These are phyloP conservation scores for Ancistrus triradiatus DNA, from an alignment of 2,113 vertebrate genomes.

Conservation along the genomic window DNA sequence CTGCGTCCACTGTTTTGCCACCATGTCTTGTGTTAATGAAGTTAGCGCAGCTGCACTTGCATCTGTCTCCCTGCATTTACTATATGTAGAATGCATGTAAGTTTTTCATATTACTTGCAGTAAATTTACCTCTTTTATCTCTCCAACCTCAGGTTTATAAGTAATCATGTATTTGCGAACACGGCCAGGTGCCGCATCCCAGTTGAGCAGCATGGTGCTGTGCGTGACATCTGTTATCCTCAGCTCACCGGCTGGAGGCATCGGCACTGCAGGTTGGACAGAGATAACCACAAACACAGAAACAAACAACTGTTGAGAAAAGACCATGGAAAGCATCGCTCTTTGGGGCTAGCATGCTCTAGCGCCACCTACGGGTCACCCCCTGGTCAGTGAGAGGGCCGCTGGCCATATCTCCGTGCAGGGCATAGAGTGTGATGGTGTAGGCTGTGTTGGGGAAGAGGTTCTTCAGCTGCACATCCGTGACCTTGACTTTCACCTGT, in stretches of 20 bases:
- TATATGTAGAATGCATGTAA: too few relatives aligned
- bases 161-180: constrained; percentile 85
- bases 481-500: constrained; percentile 73
- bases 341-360: constrained; percentile 37
- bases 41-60: too few relatives aligned
- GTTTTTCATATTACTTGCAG: not conserved
- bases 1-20: too few relatives aligned
- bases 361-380: constrained; percentile 80
- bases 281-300: constrained; percentile 17
- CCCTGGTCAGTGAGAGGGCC: constrained; percentile 81
- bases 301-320: constrained; percentile 9
- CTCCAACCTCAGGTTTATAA: constrained; percentile 80
- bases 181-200: constrained; percentile 83
- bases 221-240: constrained; percentile 85
- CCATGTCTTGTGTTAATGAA: too few relatives aligned
- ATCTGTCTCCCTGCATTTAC: too few relatives aligned
- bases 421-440: constrained; percentile 74
- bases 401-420: constrained; percentile 75
- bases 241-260: constrained; percentile 76
- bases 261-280: constrained; percentile 69
- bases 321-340: constrained; percentile 18
- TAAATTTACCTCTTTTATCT: constrained; percentile 80
- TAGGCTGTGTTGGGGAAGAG: constrained; percentile 87
- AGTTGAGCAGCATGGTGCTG: constrained; percentile 80
- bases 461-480: constrained; percentile 78